Percentiles rank a stretch among this genome's conserved stretches.
Conservation (phyloP, 2,888 invertebrate species). For the Brenthis hecate region DNA sequence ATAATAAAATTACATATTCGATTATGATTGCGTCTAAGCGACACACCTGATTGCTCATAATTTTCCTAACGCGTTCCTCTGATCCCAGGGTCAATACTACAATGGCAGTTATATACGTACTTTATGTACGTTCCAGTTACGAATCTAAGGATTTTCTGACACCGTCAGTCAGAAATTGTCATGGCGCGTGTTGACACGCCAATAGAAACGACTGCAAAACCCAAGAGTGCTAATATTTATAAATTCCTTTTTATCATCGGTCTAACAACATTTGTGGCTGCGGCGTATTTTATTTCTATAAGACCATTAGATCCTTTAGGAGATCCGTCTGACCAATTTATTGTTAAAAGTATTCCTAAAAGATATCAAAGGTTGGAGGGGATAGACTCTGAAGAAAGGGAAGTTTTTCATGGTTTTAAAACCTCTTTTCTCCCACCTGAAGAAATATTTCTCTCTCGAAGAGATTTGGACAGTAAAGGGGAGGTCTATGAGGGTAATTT, state of each 20-base stretch:
- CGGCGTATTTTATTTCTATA: conserved; percentile 55
- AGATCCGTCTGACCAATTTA: conserved; percentile 66
- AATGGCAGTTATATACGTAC: conserved; percentile 53
- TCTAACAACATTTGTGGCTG: conserved; percentile 49
- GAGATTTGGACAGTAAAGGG: conserved; percentile 44
- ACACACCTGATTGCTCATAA: conserved; percentile 35
- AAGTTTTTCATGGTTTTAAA: conserved; percentile 83
- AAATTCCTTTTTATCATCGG: conserved; percentile 53
- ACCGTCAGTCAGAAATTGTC: conserved; percentile 68
- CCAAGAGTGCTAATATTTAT: conserved; percentile 59
- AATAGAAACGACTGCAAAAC: conserved; percentile 57
- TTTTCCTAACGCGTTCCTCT: conserved; percentile 31
- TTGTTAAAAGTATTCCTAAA: conserved; percentile 64
- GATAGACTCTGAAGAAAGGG: conserved; percentile 80
- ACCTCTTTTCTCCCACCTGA: conserved; percentile 84
- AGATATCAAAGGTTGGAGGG: conserved; percentile 64
- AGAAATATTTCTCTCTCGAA: conserved; percentile 69
- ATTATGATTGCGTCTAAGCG: conserved; percentile 28
- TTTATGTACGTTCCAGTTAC: conserved; percentile 60
- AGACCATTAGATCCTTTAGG: conserved; percentile 56
- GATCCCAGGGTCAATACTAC: conserved; percentile 63
- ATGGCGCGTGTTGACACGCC: conserved; percentile 73
- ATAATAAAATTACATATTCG: conserved; percentile 12
- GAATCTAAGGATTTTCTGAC: conserved; percentile 51
- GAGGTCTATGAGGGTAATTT: conserved; percentile 56